Evolutionary conservation across 2,113 vertebrate species (phyloP), one percentile per base, ranked within the genome.

Genomic region (Felis catus): DNA sequence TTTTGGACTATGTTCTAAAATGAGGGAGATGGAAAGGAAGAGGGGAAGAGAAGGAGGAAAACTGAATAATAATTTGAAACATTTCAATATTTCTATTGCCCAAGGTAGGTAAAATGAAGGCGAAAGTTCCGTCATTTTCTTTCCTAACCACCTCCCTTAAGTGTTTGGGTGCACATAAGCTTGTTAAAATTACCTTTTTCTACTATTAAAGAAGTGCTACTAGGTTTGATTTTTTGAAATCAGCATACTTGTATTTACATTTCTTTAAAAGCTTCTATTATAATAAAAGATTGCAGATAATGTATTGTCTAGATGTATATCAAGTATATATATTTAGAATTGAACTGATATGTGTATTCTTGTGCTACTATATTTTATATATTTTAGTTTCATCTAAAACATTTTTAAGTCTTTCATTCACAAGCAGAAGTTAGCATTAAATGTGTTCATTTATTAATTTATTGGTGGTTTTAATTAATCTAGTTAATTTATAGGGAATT

Each of bases 171-270:
- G n/a, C 8, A n/a, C 4, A 71, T 9, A 18, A 61, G n/a, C 13
- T 65, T 45, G 14, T 90, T 63, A 73, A 86, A 89, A 90, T 55
- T 33, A 53, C 4, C 58, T 82, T 70, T 66, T 85, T 70, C 61
- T 91, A 45, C 58, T 58, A 71, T n/a, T 93, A 31, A 86, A 51
- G 36, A 48, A 85, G 12, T 83, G 21, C 39, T 82, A 16, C 33
- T 58, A 63, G 51, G 91, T 66, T 95, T 76, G 10, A 63, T 92
- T 95, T 89, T 89, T 51, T 95, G 41, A 95, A 90, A 33, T 41
- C 11, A 36, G n/a, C 10, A 36, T 10, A 61, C 6, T 63, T 51
- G 4, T 68, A 76, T 41, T 66, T 29, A 89, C 3, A 78, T 85
- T 74, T 31, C 39, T 82, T 95, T 79, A 81, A 82, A 94, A 25